These are phyloP conservation scores for Mareca penelope DNA, from an alignment of 2,797 vertebrate genomes.

Conservation along the genomic window DNA sequence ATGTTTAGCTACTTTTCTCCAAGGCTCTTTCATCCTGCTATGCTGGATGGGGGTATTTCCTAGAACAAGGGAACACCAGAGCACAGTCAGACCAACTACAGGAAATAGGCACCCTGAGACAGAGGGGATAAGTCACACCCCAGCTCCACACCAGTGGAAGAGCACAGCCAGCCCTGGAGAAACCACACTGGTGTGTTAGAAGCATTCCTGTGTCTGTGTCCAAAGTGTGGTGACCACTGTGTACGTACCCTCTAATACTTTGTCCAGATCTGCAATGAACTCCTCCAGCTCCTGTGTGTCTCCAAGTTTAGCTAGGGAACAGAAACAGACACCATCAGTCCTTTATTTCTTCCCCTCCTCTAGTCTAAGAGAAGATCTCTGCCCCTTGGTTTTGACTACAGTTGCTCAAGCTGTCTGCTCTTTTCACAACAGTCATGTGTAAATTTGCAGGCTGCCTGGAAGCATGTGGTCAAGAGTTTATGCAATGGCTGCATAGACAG, in stretches of 20 bases:
- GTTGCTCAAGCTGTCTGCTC: background rate
- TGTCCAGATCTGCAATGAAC: constrained; percentile 74
- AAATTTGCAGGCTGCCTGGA: too few species aligned
- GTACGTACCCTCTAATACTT: constrained; percentile 56
- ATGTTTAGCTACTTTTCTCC: background rate
- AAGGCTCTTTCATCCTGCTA: too few species aligned
- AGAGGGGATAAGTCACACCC: background rate
- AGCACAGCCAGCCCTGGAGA: background rate
- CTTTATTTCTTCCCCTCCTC: background rate
- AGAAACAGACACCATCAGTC: background rate
- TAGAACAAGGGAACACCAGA: background rate
- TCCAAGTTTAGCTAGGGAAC: constrained; percentile 62
- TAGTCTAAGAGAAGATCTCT: background rate
- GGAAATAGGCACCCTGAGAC: background rate
- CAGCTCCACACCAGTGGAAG: too few species aligned
- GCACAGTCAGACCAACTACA: background rate
- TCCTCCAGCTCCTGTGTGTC: constrained; percentile 76
- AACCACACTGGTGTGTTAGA: background rate
- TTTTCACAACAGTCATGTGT: background rate
- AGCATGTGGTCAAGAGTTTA: background rate
- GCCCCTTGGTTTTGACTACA: background rate
- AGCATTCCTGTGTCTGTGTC: background rate
- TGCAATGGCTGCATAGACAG: background rate
- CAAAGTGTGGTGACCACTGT: background rate
- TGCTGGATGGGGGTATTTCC: rapidly evolving